These are phyloP conservation scores for Beaufortia kweichowensis DNA, from an alignment of 2,113 vertebrate species.

Conservation along the genomic window DNA sequence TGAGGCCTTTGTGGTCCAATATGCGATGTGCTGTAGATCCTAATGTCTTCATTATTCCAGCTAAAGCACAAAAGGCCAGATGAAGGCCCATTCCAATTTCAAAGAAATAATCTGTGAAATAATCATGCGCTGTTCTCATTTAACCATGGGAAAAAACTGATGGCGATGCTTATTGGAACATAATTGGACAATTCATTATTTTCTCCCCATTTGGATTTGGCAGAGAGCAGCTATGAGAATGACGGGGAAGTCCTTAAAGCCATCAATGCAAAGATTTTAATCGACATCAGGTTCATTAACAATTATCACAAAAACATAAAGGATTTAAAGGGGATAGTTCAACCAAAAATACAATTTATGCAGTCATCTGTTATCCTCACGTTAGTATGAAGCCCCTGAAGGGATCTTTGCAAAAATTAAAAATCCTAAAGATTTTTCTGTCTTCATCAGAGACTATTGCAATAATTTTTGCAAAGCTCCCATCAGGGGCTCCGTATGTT, in stretches of 20 bases:
- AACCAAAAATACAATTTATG: background rate
- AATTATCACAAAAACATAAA: slow-evolving; percentile 22
- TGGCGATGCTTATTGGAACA: slow-evolving; percentile 56
- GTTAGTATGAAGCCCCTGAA: too few species aligned
- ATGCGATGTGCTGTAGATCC: background rate
- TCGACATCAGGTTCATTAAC: slow-evolving; percentile 34
- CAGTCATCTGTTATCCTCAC: too few species aligned
- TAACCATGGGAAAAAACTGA: slow-evolving; percentile 55
- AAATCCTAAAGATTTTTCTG: too few species aligned
- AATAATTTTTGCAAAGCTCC: too few species aligned
- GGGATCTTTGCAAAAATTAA: too few species aligned
- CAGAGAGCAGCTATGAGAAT: slow-evolving; percentile 30
- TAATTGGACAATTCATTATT: slow-evolving; percentile 65
- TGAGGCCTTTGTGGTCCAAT: background rate
- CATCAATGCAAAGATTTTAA: slow-evolving; percentile 52
- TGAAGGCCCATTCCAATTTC: slow-evolving; percentile 58
- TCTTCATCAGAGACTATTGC: too few species aligned
- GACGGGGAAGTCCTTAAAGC: slow-evolving; percentile 15
- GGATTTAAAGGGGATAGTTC: background rate
- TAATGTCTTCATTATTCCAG: background rate
- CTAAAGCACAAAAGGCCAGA: slow-evolving; percentile 48
- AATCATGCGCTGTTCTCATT: slow-evolving; percentile 61
- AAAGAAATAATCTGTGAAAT: slow-evolving; percentile 55
- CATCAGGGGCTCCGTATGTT: too few species aligned
- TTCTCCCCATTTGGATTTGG: slow-evolving; percentile 54